Evolutionary conservation across 2,113 vertebrate genomes (phyloP), one percentile per base, ranked within the genome.

Genomic region (Nothobranchius furzeri): DNA sequence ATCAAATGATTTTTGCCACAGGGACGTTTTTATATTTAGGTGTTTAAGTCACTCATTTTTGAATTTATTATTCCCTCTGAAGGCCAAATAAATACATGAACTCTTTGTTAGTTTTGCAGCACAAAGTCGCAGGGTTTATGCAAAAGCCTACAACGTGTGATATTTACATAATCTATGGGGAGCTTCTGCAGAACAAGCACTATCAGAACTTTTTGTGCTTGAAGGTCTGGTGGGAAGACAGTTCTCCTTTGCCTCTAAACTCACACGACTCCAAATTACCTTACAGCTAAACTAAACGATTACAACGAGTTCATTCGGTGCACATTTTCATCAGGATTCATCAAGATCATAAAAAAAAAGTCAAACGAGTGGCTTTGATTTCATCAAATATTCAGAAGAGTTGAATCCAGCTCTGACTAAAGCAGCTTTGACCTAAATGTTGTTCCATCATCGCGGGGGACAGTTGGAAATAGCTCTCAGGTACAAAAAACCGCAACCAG

Each of bases 101-200:
- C 57, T 50, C 10, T 25, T 58, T 51, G 62, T 74, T 45, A 61
- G 68, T 59, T 42, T 60, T 30, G 75, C 40, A 30, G 15, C 12
- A 65, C 61, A 53, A 50, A 70, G 58, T 64, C 53, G 48, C 65
- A 13, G n/a, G 76, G 65, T 79, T 78, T 76, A 81, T 78, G 81
- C 55, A 75, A n/a, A 78, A 68, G 62, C 56, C 68, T 54, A 40
- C 46, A 14, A 20, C 54, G 65, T 40, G 58, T 53, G 49, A 4
- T 2, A 71, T 83, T 83, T 85, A 75, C 72, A 81, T 85, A 83
- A 83, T 75, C 59, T 77, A 70, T 61, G 60, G 70, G 30, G 65
- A 58, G 59, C 70, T 46, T 45, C 14, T 58, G 51, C 30, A 30
- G 30, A 30, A 30, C 30, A 30, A 30, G 30, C 30, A 30, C 14